Evolutionary conservation across 2,888 invertebrate genomes (phyloP).

Genomic region (Chelonus formosanus): DNA sequence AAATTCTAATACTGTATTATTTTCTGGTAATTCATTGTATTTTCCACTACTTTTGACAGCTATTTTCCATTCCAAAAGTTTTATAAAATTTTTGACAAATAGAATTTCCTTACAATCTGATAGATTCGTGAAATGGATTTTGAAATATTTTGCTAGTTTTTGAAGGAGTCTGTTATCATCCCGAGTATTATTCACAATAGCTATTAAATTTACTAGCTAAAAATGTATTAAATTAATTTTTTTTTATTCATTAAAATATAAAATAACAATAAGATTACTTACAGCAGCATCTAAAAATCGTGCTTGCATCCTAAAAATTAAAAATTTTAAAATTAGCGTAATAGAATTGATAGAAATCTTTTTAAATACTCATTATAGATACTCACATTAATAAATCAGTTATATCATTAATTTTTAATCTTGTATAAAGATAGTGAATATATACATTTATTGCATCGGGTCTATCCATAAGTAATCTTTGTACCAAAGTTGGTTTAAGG

Average conservation of each 20-base stretch:
- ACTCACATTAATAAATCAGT: slow-evolving; percentile 79
- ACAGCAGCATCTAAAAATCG: background rate
- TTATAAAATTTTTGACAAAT: slow-evolving; percentile 59
- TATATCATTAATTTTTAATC: slow-evolving; percentile 74
- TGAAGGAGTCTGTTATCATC: slow-evolving; percentile 55
- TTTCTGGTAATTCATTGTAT: slow-evolving; percentile 49
- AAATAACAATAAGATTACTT: slow-evolving; percentile 16
- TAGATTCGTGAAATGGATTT: slow-evolving; percentile 56
- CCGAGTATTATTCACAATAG: slow-evolving; percentile 56
- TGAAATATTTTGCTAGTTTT: slow-evolving; percentile 57
- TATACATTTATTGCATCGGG: slow-evolving; percentile 79
- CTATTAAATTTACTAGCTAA: slow-evolving; percentile 59
- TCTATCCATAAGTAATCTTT: slow-evolving; percentile 74
- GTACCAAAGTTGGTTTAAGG: slow-evolving; percentile 76
- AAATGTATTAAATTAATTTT: slow-evolving; percentile 38
- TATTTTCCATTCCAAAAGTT: slow-evolving; percentile 69
- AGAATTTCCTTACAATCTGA: slow-evolving; percentile 58
- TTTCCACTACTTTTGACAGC: slow-evolving; percentile 64
- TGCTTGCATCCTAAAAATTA: slow-evolving; percentile 4
- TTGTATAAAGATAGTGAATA: slow-evolving; percentile 75
- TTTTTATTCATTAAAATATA: slow-evolving; percentile 51
- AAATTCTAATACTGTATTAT: slow-evolving; percentile 66
- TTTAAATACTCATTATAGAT: slow-evolving; percentile 69
- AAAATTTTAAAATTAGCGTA: slow-evolving; percentile 25
- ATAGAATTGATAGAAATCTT: slow-evolving; percentile 39